phyloP scores from a whole-genome alignment of 2,797 vertebrate genomes.

The Lacerta bilineata region DNA sequence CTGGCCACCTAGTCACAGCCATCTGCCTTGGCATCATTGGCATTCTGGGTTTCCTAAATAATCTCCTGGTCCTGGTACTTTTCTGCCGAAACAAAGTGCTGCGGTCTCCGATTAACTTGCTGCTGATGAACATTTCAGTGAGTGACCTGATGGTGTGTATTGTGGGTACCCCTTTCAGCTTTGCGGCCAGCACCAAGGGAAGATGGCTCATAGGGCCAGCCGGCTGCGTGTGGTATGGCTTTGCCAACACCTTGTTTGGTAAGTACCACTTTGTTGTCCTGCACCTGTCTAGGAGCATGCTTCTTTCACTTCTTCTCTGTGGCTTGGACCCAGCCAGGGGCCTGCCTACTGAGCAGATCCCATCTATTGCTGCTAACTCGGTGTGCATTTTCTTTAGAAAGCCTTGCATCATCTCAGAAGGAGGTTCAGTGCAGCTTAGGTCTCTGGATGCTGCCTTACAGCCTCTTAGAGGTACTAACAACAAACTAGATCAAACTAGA shows the following conservation, averaged over 20 bases:
- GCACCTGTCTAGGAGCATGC: neutral
- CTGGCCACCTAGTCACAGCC: conserved; percentile 82
- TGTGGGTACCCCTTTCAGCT: conserved; percentile 88
- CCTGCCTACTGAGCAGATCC: neutral
- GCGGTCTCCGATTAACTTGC: conserved; percentile 88
- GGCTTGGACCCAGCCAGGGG: neutral
- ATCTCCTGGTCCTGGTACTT: conserved; percentile 84
- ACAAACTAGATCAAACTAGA: neutral
- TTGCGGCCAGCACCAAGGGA: conserved; percentile 86
- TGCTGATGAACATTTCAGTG: conserved; percentile 86
- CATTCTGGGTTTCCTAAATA: conserved; percentile 82
- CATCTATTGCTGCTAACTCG: neutral
- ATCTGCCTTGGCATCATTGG: conserved; percentile 85
- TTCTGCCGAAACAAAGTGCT: conserved; percentile 85
- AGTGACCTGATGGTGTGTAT: conserved; percentile 88
- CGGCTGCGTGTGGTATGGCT: conserved; percentile 88
- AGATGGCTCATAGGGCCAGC: conserved; percentile 84
- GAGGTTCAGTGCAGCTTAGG: neutral
- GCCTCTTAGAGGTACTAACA: neutral
- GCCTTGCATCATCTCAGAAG: neutral
- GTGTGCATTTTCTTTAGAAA: neutral
- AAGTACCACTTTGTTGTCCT: conserved; percentile 67
- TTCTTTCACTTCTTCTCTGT: neutral
- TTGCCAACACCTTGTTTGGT: conserved; percentile 87
- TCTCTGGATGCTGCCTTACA: neutral